Conservation (phyloP, 2,888 invertebrate species). For the Xanthia togata region DNA sequence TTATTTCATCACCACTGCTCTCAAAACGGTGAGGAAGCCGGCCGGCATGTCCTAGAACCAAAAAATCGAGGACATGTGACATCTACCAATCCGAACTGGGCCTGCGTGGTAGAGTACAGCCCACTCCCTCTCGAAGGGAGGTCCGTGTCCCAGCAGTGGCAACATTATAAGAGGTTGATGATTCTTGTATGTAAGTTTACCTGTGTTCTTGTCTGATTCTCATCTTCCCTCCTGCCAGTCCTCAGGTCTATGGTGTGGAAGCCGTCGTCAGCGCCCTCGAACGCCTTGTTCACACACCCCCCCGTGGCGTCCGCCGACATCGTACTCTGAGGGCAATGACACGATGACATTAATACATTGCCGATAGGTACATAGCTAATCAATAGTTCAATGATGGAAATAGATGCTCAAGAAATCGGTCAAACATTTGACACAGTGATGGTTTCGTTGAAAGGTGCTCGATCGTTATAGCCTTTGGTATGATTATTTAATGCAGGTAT, state of each 20-base stretch:
- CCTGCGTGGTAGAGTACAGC: too few relatives aligned
- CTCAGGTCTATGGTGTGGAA: constrained; percentile 88
- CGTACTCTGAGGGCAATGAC: constrained; percentile 59
- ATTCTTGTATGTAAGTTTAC: constrained; percentile 49
- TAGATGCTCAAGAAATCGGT: constrained; percentile 15
- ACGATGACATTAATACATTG: constrained; percentile 28
- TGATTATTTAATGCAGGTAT: not conserved
- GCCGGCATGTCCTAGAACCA: too few relatives aligned
- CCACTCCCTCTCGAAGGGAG: too few relatives aligned
- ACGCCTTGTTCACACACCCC: constrained; percentile 85
- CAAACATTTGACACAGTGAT: constrained; percentile 6
- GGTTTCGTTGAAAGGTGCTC: not conserved
- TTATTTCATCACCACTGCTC: too few relatives aligned
- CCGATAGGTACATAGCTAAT: constrained; percentile 6
- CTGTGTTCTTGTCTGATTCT: constrained; percentile 60
- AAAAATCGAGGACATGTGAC: too few relatives aligned
- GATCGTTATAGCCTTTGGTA: not conserved
- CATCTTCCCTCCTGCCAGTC: constrained; percentile 69
- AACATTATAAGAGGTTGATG: too few relatives aligned
- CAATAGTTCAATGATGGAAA: constrained; percentile 26
- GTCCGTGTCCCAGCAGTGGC: too few relatives aligned
- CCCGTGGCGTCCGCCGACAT: constrained; percentile 71
- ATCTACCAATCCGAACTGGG: too few relatives aligned
- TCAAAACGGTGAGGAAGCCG: too few relatives aligned
- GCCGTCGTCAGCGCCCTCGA: constrained; percentile 84